phyloP scores from a whole-genome alignment of 2,113 vertebrate genomes.

The Leuciscus idus region DNA sequence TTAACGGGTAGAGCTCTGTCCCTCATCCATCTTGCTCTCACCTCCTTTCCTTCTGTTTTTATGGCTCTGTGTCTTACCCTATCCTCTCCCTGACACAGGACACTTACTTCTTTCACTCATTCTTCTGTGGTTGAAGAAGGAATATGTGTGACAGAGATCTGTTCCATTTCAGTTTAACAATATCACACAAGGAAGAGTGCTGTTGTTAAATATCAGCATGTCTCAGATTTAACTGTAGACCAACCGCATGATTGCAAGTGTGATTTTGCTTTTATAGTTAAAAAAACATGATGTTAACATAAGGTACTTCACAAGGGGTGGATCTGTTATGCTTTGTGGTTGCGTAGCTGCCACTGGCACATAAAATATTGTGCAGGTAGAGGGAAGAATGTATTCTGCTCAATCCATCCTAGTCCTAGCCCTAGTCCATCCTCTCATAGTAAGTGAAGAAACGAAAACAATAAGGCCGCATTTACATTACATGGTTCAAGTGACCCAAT shows the following conservation, averaged over 20 bases:
- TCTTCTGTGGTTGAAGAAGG: neutral
- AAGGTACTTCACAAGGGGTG: neutral
- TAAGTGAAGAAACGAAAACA: neutral
- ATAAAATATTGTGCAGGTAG: constrained; percentile 10
- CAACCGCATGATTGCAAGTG: neutral
- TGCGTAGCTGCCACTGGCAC: neutral
- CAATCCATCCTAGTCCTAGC: neutral
- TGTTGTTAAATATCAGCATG: neutral
- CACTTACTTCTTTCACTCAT: constrained; percentile 7
- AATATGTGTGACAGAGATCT: neutral
- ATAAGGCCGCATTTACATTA: neutral
- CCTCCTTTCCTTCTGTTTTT: constrained; percentile 40
- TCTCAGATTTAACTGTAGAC: neutral
- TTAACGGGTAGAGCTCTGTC: constrained; percentile 48
- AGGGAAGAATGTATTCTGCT: neutral
- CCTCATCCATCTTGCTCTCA: constrained; percentile 61
- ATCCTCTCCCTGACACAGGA: constrained; percentile 58
- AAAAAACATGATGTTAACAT: neutral
- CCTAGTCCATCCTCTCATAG: neutral
- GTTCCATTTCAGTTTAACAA: neutral
- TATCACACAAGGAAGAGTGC: neutral
- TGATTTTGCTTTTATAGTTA: neutral
- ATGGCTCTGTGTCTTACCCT: constrained; percentile 53
- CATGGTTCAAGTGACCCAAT: too few relatives aligned
- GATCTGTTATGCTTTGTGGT: neutral